Evolutionary conservation across 1,140 invertebrate species (phyloP), one percentile per base, ranked within the genome.

Genomic region (Chlorops oryzae): DNA sequence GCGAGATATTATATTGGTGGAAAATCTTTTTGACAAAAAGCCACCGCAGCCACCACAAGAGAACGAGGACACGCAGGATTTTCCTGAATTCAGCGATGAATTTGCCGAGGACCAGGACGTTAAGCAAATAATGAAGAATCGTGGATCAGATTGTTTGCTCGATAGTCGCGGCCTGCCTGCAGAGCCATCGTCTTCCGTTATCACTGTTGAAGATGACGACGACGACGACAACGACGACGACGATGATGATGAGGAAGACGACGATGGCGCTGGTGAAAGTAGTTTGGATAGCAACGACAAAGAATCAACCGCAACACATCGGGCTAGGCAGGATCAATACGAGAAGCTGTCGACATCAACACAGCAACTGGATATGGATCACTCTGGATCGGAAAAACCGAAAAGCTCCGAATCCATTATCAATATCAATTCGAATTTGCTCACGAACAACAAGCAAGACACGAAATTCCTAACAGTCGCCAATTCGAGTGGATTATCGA

Each of bases 1-100:
- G 42, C 63, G 85, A 28, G 84, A 86, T 63, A 85, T 86, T 20
- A 82, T 81, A 45, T 75, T 80, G 56, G 77, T 79, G 17, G 79
- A 81, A 55, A 75, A 78, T 51, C 62, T 75, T 4, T 76, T 75
- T 27, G 79, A 80, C 10, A 79, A 79, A 45, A 71, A 72, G 32
- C 75, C 78, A 39, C 38, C 40, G 2, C 24, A 45, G 13, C 10
- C 52, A 17, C 32, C 41, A 0, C 47, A 45, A 2, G 64, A 63
- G 17, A 57, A 61, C 47, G 62, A 65, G 58, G 46, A 63, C 23
- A 49, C 67, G 44, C 66, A 69, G 43, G 66, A 69, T 34, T 58
- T 70, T 39, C 47, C 60, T 4, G 62, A 62, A 27, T 70, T 70
- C 27, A 66, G 66, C 21, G 66, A 70, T 27, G 65, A 68, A 22